Evolutionary conservation across 2,888 invertebrate species (phyloP).

Genomic region (Melinopterus prodromus): DNA sequence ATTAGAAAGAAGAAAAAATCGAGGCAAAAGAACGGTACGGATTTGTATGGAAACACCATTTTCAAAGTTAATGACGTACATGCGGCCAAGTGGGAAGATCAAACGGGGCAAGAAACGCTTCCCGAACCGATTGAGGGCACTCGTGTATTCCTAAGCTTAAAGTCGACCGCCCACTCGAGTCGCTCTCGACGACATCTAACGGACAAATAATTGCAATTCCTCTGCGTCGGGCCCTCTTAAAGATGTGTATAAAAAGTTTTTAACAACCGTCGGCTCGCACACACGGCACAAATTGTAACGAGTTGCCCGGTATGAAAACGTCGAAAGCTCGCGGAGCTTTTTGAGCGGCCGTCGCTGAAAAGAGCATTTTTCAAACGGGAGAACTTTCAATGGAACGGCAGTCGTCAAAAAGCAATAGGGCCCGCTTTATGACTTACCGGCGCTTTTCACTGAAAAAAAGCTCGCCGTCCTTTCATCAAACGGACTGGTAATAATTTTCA

Average conservation of each 20-base stretch:
- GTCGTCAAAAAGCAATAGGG: not conserved
- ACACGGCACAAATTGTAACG: not conserved
- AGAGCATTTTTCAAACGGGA: constrained; percentile 18
- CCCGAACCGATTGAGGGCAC: constrained; percentile 23
- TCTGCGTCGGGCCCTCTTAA: constrained; percentile 17
- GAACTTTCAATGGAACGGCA: not conserved
- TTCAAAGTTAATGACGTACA: constrained; percentile 55
- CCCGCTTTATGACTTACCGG: not conserved
- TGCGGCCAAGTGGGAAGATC: constrained; percentile 52
- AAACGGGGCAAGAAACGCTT: constrained; percentile 49
- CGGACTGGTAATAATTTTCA: not conserved
- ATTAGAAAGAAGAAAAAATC: constrained; percentile 31
- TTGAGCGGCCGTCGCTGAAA: constrained; percentile 8
- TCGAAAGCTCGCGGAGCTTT: not conserved
- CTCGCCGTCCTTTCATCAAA: not conserved
- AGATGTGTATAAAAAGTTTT: constrained; percentile 20
- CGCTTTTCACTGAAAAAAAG: not conserved
- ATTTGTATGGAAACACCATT: constrained; percentile 38
- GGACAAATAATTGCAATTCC: constrained; percentile 24
- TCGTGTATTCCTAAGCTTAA: constrained; percentile 17
- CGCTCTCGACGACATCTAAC: not conserved
- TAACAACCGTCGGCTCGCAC: constrained; percentile 21
- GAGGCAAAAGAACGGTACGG: constrained; percentile 5
- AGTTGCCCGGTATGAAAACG: not conserved
- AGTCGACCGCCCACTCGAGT: constrained; percentile 20